A percentile compares a stretch with the other conserved stretches of the same genome.
Evolutionary conservation across 2,888 invertebrate species (phyloP).

Genomic region (Chloroclysta siterata): DNA sequence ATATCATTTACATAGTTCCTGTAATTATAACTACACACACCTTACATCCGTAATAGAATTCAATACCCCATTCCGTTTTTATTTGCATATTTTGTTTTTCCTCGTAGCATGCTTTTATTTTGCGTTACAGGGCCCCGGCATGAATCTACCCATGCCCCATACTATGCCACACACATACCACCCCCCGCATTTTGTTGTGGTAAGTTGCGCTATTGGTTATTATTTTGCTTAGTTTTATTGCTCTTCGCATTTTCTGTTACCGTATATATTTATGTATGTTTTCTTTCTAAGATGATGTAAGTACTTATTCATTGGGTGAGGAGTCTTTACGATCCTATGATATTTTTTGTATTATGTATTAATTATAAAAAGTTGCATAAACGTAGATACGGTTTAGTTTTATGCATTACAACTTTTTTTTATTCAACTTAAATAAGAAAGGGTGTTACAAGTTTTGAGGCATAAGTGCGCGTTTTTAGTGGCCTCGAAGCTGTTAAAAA

Average conservation of each 20-base stretch:
- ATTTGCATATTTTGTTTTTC: conserved; percentile 57
- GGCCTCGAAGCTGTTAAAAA: too few relatives aligned
- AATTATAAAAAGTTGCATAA: too few relatives aligned
- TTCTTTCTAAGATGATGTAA: neutral
- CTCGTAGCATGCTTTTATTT: conserved; percentile 79
- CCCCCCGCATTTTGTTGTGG: conserved; percentile 83
- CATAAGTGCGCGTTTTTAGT: too few relatives aligned
- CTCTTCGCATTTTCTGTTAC: conserved; percentile 27
- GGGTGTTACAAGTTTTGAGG: too few relatives aligned
- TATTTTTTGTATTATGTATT: too few relatives aligned
- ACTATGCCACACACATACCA: conserved; percentile 84
- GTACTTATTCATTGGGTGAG: too few relatives aligned
- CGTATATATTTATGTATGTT: neutral
- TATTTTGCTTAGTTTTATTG: conserved; percentile 44
- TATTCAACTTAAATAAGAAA: too few relatives aligned
- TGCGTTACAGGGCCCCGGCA: conserved; percentile 83
- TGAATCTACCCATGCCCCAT: conserved; percentile 81
- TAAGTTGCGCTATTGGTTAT: conserved; percentile 64
- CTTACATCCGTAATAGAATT: conserved; percentile 17
- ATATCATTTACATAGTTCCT: conserved; percentile 22
- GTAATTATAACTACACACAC: conserved; percentile 8
- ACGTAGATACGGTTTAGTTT: too few relatives aligned
- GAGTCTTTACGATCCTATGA: too few relatives aligned
- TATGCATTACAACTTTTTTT: too few relatives aligned
- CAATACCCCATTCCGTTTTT: conserved; percentile 32